These are phyloP conservation scores for Gallinago jamesoni DNA, from an alignment of 2,113 vertebrate genomes.

Conservation along the genomic window DNA sequence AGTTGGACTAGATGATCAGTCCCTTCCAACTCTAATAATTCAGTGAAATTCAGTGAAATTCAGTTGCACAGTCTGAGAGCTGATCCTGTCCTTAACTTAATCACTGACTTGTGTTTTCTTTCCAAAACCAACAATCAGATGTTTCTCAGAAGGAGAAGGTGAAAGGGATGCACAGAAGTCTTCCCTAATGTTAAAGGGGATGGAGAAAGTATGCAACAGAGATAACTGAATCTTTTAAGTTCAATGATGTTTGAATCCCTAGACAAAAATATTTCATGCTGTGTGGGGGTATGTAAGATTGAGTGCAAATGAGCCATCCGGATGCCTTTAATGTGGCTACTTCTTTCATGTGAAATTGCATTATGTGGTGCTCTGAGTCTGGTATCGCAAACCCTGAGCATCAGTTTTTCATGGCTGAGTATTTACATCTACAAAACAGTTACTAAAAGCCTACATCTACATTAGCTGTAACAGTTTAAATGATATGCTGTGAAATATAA, in stretches of 20 bases:
- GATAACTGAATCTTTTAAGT: not conserved
- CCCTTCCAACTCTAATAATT: no score
- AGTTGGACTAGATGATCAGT: no score
- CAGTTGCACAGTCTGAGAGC: not conserved
- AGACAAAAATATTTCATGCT: not conserved
- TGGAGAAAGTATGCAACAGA: not conserved
- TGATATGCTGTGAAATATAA: not conserved
- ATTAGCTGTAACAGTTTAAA: not conserved
- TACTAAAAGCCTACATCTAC: fast-evolving
- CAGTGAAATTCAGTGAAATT: no score
- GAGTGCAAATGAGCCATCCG: not conserved
- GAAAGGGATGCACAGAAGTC: not conserved
- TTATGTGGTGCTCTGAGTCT: not conserved
- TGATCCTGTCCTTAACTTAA: not conserved
- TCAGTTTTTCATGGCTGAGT: not conserved
- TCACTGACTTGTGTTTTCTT: not conserved
- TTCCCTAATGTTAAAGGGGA: not conserved
- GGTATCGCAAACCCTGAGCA: fast-evolving
- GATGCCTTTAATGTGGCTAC: not conserved
- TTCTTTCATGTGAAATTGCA: not conserved
- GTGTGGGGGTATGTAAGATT: not conserved
- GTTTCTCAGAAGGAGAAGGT: not conserved
- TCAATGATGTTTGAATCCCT: not conserved
- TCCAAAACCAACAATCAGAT: not conserved
- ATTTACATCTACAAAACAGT: not conserved